Base-by-base conservation (phyloP, 1,140 invertebrate genomes). In the Lordiphosa clarofinis region DNA sequence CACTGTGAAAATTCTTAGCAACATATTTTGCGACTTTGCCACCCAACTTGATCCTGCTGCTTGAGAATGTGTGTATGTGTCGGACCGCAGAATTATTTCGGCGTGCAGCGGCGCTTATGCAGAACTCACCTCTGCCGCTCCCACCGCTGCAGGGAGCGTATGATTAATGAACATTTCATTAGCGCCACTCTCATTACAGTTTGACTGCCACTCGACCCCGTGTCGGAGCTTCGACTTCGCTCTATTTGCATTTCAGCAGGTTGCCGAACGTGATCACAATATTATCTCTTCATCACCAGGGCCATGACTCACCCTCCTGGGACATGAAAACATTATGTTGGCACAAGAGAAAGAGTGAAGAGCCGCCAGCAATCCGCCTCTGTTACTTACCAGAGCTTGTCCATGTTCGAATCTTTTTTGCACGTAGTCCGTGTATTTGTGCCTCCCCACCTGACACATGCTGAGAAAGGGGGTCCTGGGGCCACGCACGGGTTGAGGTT, bases 251-350 rank as follows among this genome's bases (percentile, higher is more conserved):
- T 84, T 84, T 86, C 78, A 70, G 79, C 78, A 82, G 72, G 73
- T 84, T 82, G 63, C 69, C 73, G 73, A 82, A 87, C 82, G 82
- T 86, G 82, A 86, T 86, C 82, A 81, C 82, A 86, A 86, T 86
- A 86, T 86, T 86, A 86, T 86, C 82, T 76, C 82, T 86, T 86
- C 82, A 86, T 86, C 82, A 86, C 70, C 44, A 53, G 37, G 6
- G 11, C 57, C 44, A 49, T 37, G 31, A 38, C n/a, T 19, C 13
- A 36, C 8, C 36, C 39, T 39, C 33, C 64, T 55, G 57, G 68
- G 52, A 40, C 69, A 72, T 58, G 65, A 56, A 60, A 60, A 49
- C 62, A 65, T 42, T 54, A 52, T 38, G 35, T n/a, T n/a, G 40
- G 24, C 52, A 31, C 58, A 59, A 37, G 40, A 10, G 55, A 66